phyloP scores from a whole-genome alignment of 2,797 vertebrate species.

The Notolepis coatsorum region DNA sequence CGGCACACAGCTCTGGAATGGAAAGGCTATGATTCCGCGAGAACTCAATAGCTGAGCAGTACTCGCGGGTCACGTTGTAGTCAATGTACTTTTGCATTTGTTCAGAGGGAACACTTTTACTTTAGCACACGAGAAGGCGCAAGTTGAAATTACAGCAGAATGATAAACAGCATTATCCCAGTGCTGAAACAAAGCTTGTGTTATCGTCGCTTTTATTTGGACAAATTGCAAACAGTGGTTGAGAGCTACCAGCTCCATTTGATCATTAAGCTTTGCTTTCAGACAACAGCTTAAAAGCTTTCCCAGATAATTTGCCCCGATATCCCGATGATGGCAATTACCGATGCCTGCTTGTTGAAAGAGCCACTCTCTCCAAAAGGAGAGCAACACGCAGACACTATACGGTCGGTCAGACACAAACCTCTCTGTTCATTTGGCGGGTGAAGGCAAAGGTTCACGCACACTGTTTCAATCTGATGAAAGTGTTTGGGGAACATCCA shows the following conservation, averaged over 20 bases:
- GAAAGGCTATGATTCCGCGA: too few relatives aligned
- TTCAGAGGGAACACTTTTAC: too few relatives aligned
- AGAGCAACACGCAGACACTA: not conserved
- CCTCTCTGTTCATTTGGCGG: not conserved
- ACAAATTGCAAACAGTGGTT: constrained; percentile 40
- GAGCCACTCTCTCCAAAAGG: not conserved
- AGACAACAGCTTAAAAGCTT: constrained; percentile 61
- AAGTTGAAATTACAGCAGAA: too few relatives aligned
- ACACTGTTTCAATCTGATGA: constrained; percentile 35
- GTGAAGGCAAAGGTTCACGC: not conserved
- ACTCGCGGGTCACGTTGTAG: too few relatives aligned
- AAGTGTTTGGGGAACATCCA: constrained; percentile 61
- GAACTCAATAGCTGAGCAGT: too few relatives aligned
- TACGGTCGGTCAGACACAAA: not conserved
- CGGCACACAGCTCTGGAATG: too few relatives aligned
- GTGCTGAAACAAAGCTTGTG: constrained; percentile 22
- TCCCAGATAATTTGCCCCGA: constrained; percentile 53
- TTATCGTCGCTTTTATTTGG: constrained; percentile 33
- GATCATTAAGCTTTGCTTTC: constrained; percentile 45
- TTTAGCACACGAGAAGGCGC: too few relatives aligned
- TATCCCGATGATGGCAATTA: constrained; percentile 62
- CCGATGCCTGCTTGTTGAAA: constrained; percentile 17
- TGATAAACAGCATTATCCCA: not conserved
- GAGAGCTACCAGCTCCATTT: constrained; percentile 39
- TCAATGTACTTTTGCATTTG: too few relatives aligned